Conservation (phyloP, 2,113 vertebrate genomes). For the Zapornia atra region DNA sequence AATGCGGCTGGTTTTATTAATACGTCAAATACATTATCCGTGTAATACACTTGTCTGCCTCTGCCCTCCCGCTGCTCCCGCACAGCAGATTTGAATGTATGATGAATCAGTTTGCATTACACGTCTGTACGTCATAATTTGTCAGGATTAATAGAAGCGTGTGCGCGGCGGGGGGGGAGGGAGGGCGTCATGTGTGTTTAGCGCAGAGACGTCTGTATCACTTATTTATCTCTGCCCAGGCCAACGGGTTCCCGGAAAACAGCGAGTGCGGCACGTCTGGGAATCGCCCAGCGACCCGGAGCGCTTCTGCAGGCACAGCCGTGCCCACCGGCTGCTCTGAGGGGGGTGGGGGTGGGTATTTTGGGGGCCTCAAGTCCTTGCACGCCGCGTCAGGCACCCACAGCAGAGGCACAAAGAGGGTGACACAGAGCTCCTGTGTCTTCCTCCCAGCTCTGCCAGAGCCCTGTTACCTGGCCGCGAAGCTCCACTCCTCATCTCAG, state of each 20-base stretch:
- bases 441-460: neutral
- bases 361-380: neutral
- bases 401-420: neutral
- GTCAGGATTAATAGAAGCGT: slow-evolving; percentile 83
- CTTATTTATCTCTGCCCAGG: slow-evolving; percentile 68
- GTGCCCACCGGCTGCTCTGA: neutral
- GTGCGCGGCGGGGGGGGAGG: slow-evolving; percentile 28
- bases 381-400: fast-evolving
- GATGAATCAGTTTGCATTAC: slow-evolving; percentile 86
- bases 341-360: neutral
- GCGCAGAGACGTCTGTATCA: slow-evolving; percentile 64
- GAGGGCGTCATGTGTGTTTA: slow-evolving; percentile 66
- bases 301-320: fast-evolving
- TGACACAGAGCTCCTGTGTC: neutral
- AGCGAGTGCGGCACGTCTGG: slow-evolving; percentile 36
- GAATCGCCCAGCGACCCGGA: neutral
- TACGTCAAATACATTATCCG: slow-evolving; percentile 89
- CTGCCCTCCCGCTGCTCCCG: slow-evolving; percentile 77
- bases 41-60: slow-evolving; percentile 87
- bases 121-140: slow-evolving; percentile 85
- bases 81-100: slow-evolving; percentile 82
- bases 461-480: neutral
- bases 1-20: slow-evolving; percentile 87
- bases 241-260: slow-evolving; percentile 56
- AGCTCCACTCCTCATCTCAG: neutral